These are phyloP conservation scores for Salmo trutta DNA, from an alignment of 2,797 vertebrate genomes.

Conservation along the genomic window DNA sequence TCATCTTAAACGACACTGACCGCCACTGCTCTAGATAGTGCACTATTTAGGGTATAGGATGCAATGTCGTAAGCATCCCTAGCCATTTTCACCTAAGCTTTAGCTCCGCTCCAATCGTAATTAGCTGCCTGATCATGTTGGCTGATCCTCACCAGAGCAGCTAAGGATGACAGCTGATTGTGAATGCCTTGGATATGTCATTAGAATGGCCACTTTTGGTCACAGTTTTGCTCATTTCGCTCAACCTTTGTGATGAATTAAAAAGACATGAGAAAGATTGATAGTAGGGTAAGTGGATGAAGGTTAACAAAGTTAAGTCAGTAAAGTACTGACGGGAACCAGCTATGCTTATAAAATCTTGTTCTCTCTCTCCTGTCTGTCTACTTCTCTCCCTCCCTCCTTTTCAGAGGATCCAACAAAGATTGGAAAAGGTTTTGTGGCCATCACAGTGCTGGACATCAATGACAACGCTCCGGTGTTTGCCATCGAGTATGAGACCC, in stretches of 20 bases:
- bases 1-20: too few species aligned
- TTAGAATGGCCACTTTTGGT: conserved; percentile 35
- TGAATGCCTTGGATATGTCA: conserved; percentile 46
- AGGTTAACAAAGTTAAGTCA: not conserved
- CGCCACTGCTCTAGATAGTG: not conserved
- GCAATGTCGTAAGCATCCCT: not conserved
- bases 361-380: not conserved
- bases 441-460: conserved; percentile 90
- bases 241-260: conserved; percentile 57
- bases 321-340: not conserved
- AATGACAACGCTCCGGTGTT: conserved; percentile 96
- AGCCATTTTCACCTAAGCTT: conserved; percentile 14
- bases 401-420: conserved; percentile 88
- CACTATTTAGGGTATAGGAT: not conserved
- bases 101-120: conserved; percentile 25
- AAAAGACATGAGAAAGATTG: conserved; percentile 58
- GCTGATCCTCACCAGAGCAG: conserved; percentile 39
- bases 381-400: too few species aligned
- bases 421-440: conserved; percentile 85
- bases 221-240: not conserved
- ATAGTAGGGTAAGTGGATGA: conserved; percentile 42
- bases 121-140: conserved; percentile 35
- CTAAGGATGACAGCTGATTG: conserved; percentile 48
- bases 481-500: conserved; percentile 91
- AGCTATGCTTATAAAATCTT: not conserved